Conservation (phyloP, 2,113 vertebrate species). For the Pteropus alecto region DNA sequence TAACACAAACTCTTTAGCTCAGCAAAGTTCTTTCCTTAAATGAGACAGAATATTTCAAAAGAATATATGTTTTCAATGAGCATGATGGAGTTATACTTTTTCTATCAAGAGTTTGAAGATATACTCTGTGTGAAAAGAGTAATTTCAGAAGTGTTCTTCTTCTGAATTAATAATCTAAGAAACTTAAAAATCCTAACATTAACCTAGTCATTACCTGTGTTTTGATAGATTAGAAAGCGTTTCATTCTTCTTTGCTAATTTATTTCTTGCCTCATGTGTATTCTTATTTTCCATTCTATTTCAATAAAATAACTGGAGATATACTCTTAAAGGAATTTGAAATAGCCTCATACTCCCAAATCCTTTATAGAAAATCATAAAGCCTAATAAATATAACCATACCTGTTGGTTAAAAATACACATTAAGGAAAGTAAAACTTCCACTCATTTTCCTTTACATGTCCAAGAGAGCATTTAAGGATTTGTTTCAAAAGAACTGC, state of each 20-base stretch:
- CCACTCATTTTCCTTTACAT: neutral
- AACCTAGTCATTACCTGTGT: neutral
- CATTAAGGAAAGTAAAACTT: constrained; percentile 19
- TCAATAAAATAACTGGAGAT: neutral
- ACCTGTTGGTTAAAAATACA: constrained; percentile 42
- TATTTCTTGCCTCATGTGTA: neutral
- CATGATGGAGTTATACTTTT: neutral
- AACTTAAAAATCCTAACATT: neutral
- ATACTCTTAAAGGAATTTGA: neutral
- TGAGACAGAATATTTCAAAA: constrained; percentile 17
- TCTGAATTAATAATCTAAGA: neutral
- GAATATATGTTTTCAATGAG: neutral
- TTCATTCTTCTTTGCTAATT: neutral
- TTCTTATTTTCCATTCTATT: constrained; percentile 22
- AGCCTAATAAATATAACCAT: constrained; percentile 17
- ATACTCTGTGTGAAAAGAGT: neutral
- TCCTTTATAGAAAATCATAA: constrained; percentile 9
- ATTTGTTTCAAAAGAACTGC: constrained; percentile 65
- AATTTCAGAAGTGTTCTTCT: constrained; percentile 8
- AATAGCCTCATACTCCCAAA: neutral
- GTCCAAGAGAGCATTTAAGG: constrained; percentile 36
- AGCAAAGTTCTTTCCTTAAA: constrained; percentile 44
- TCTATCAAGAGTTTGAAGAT: neutral
- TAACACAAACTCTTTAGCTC: constrained; percentile 55
- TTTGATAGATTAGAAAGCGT: neutral